Percentiles rank a stretch among this genome's conserved stretches.
These are phyloP conservation scores for Brachypterus glaber DNA, from an alignment of 2,888 invertebrate genomes.

Conservation along the genomic window DNA sequence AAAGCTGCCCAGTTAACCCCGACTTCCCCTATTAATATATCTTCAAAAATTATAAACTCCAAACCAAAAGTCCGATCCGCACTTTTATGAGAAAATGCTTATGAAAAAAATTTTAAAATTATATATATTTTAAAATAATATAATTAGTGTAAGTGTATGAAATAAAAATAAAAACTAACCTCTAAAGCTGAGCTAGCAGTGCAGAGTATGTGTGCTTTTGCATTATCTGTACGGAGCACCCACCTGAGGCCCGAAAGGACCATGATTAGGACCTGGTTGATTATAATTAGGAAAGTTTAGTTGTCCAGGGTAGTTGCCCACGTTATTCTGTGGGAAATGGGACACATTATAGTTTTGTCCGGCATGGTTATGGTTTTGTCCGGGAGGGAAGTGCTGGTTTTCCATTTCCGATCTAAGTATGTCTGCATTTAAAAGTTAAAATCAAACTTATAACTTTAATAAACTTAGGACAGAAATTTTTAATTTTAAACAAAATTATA, in stretches of 20 bases:
- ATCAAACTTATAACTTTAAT: too few species aligned
- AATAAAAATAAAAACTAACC: conserved; percentile 16
- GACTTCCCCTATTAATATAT: too few species aligned
- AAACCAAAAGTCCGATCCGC: too few species aligned
- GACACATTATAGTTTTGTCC: conserved; percentile 24
- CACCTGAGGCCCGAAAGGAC: conserved; percentile 30
- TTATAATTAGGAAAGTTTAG: conserved; percentile 27
- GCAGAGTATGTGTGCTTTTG: conserved; percentile 1
- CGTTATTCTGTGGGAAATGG: conserved; percentile 25
- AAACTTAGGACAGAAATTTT: too few species aligned
- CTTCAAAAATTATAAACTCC: too few species aligned
- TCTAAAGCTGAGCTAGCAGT: conserved; percentile 15
- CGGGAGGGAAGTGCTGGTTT: conserved; percentile 19
- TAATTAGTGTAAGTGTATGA: too few species aligned
- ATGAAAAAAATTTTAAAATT: too few species aligned
- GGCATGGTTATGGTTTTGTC: conserved; percentile 22
- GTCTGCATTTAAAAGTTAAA: too few species aligned
- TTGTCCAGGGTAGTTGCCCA: conserved; percentile 21
- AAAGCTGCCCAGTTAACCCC: too few species aligned
- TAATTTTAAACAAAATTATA: too few species aligned
- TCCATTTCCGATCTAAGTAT: conserved; percentile 15
- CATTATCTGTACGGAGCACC: conserved; percentile 13
- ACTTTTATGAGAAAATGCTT: too few species aligned
- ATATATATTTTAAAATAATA: too few species aligned
- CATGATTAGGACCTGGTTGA: conserved; percentile 25